Conservation (phyloP, 2,113 vertebrate species). For the Myanophis thanlyinensis region DNA sequence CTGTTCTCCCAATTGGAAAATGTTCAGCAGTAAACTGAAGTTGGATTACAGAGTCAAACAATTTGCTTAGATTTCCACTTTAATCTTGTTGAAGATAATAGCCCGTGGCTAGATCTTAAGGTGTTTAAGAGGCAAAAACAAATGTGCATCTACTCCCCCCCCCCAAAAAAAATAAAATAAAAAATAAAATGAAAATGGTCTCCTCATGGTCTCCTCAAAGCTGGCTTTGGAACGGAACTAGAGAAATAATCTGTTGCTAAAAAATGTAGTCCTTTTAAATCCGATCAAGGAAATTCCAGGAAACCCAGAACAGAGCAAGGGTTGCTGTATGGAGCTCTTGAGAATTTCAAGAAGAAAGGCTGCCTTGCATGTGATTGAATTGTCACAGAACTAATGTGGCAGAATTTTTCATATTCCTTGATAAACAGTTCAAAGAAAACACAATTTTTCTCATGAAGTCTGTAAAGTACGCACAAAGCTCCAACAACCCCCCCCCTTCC, state of each 20-base stretch:
- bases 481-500: neutral
- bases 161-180: too few relatives aligned
- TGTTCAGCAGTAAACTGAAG: slow-evolving; percentile 18
- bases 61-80: neutral
- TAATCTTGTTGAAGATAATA: neutral
- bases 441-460: neutral
- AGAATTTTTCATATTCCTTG: neutral
- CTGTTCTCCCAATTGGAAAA: slow-evolving; percentile 17
- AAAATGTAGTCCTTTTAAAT: neutral
- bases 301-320: neutral
- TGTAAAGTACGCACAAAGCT: neutral
- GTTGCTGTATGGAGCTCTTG: neutral
- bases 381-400: neutral
- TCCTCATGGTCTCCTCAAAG: neutral
- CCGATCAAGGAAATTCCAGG: neutral
- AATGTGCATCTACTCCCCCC: neutral
- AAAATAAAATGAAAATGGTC: neutral
- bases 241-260: neutral
- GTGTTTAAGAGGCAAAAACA: slow-evolving; percentile 6
- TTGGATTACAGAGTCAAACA: neutral
- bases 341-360: neutral
- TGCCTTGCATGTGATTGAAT: neutral
- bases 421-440: neutral
- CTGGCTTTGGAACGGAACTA: slow-evolving; percentile 15
- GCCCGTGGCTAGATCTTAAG: neutral